Evolutionary conservation across 37 sponge, comb jelly and placozoan species (phyloP).

Genomic region (Halichondria panicea): DNA sequence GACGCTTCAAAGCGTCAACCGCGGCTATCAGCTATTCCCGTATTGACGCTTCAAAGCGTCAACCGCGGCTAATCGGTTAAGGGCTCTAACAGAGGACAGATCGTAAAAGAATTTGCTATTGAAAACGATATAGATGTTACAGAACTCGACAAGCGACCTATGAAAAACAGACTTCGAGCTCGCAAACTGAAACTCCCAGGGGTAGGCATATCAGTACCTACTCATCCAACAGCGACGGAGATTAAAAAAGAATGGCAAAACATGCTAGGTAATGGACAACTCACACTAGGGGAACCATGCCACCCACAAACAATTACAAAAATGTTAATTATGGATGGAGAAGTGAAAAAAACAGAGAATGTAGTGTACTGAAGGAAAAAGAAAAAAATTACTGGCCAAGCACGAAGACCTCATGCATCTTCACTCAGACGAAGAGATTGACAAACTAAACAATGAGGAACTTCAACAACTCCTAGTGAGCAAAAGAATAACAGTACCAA

Average conservation of each 20-base stretch:
- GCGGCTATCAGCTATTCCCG: too few relatives aligned
- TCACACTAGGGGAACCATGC: slow-evolving; percentile 25
- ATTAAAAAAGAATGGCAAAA: slow-evolving; percentile 14
- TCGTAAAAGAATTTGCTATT: slow-evolving; percentile 22
- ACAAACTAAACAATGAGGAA: background rate
- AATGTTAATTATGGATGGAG: slow-evolving; percentile 9
- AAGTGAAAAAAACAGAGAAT: slow-evolving; percentile 3
- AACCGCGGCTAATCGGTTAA: too few relatives aligned
- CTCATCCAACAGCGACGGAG: background rate
- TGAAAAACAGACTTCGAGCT: background rate
- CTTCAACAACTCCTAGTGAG: background rate
- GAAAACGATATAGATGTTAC: slow-evolving; percentile 17
- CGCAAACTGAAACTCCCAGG: slow-evolving; percentile 10
- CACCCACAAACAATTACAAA: slow-evolving; percentile 17
- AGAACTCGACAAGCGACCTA: slow-evolving; percentile 6
- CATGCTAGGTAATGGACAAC: slow-evolving; percentile 29
- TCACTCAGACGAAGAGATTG: slow-evolving; percentile 33
- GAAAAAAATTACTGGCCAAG: slow-evolving; percentile 23
- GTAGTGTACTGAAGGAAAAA: slow-evolving; percentile 31
- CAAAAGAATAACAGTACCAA: background rate
- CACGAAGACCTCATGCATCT: slow-evolving; percentile 27
- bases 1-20: too few relatives aligned
- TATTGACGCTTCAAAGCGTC: too few relatives aligned
- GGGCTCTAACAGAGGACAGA: slow-evolving; percentile 26
- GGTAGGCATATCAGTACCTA: slow-evolving; percentile 16